Conservation (phyloP, 2,797 vertebrate species). For the Halcyon leucocephala region DNA sequence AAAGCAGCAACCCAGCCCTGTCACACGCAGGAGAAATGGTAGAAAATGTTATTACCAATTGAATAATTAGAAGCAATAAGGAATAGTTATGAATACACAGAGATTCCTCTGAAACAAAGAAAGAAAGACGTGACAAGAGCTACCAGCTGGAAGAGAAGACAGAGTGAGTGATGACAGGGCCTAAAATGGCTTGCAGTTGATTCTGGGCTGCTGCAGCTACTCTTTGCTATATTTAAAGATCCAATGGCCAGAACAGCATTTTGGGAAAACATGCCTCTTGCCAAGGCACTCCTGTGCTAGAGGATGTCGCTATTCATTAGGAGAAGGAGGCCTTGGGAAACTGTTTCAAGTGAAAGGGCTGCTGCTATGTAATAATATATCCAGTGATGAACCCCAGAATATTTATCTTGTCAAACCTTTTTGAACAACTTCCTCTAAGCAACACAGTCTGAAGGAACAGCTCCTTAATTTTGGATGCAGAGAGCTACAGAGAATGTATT, state of each 20-base stretch:
- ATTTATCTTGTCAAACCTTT: neutral
- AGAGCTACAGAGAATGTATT: neutral
- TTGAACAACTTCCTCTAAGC: neutral
- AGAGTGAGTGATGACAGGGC: slow-evolving; percentile 35
- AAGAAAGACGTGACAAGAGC: slow-evolving; percentile 8
- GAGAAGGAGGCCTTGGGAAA: neutral
- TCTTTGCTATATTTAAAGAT: slow-evolving; percentile 37
- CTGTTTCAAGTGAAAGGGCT: neutral
- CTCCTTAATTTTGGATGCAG: slow-evolving; percentile 1
- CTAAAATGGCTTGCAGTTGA: slow-evolving; percentile 49
- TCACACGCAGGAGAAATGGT: neutral
- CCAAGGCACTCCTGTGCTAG: accelerated
- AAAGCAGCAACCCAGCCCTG: neutral
- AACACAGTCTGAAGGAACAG: neutral
- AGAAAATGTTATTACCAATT: neutral
- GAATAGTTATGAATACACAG: neutral
- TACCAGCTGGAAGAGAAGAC: slow-evolving; percentile 43
- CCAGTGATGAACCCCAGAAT: neutral
- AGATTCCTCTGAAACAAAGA: neutral
- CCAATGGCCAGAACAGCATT: neutral
- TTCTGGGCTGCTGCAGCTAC: slow-evolving; percentile 37
- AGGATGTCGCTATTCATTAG: neutral
- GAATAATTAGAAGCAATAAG: slow-evolving; percentile 8
- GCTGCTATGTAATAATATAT: neutral
- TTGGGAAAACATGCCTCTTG: neutral